Evolutionary conservation across 2,113 vertebrate species (phyloP).

Genomic region (Microtus oregoni): DNA sequence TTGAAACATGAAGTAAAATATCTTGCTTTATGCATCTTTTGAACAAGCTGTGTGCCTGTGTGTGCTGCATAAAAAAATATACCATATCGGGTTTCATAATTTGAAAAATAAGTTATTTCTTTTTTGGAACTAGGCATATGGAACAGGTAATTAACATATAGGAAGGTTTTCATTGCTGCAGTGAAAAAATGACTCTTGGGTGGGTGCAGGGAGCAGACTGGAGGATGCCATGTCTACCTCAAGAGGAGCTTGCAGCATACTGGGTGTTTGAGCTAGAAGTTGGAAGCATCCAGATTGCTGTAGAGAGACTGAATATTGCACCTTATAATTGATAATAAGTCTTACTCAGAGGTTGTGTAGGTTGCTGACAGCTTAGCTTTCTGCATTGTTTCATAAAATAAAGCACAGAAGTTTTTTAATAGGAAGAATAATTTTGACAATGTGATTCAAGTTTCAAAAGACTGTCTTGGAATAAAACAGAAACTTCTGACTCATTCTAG

Average conservation of each 20-base stretch:
- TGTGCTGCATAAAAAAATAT: conserved; percentile 21
- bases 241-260: background rate
- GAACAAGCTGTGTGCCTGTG: background rate
- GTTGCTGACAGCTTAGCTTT: background rate
- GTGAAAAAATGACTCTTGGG: background rate
- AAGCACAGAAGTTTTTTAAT: background rate
- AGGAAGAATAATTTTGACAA: conserved; percentile 45
- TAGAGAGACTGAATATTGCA: background rate
- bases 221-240: background rate
- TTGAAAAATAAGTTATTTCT: conserved; percentile 30
- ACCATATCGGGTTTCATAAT: conserved; percentile 49
- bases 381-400: background rate
- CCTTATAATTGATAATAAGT: background rate
- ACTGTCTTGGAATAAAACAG: conserved; percentile 50
- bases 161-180: background rate
- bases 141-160: background rate
- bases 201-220: background rate
- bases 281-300: background rate
- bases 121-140: conserved; percentile 38
- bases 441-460: conserved; percentile 10
- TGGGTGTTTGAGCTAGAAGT: background rate
- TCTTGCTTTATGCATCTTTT: conserved; percentile 3
- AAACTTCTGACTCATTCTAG: conserved; percentile 20
- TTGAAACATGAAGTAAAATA: conserved; percentile 62
- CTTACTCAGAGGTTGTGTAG: background rate